Evolutionary conservation across 23 tunicate species (phyloP).

Genomic region (Halocynthia roretzi): DNA sequence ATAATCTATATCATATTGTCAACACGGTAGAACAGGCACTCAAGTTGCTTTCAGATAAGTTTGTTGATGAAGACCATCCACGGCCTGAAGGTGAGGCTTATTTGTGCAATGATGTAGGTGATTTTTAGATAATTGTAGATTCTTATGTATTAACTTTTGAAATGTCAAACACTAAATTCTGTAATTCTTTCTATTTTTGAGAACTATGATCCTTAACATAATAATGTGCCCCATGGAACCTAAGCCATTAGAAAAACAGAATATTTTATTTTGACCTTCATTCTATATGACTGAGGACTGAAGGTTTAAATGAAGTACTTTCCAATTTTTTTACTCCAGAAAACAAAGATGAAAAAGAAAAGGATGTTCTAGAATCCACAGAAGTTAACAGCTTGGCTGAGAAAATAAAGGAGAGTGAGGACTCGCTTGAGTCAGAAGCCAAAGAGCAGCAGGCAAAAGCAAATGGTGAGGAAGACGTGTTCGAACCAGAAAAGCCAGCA

Average conservation of each 20-base stretch:
- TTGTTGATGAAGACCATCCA: constrained; percentile 94
- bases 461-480: background rate
- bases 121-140: background rate
- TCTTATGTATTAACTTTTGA: background rate
- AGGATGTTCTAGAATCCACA: too few species aligned
- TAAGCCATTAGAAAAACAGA: too few species aligned
- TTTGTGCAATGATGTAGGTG: too few species aligned
- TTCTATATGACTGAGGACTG: too few species aligned
- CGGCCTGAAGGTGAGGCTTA: background rate
- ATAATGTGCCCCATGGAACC: background rate
- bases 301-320: background rate
- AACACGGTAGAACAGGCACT: constrained; percentile 73
- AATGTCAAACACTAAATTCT: background rate
- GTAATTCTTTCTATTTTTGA: constrained; percentile 7
- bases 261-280: too few species aligned
- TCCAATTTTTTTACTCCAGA: background rate
- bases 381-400: too few species aligned
- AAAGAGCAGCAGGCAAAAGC: background rate
- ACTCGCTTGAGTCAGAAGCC: too few species aligned
- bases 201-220: background rate
- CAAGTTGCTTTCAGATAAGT: constrained; percentile 81
- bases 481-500: background rate
- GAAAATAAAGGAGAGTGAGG: too few species aligned
- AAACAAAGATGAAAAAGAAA: background rate
- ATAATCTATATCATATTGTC: constrained; percentile 59